These are phyloP conservation scores for Staurois parvus DNA, from an alignment of 2,797 vertebrate genomes.

Conservation along the genomic window DNA sequence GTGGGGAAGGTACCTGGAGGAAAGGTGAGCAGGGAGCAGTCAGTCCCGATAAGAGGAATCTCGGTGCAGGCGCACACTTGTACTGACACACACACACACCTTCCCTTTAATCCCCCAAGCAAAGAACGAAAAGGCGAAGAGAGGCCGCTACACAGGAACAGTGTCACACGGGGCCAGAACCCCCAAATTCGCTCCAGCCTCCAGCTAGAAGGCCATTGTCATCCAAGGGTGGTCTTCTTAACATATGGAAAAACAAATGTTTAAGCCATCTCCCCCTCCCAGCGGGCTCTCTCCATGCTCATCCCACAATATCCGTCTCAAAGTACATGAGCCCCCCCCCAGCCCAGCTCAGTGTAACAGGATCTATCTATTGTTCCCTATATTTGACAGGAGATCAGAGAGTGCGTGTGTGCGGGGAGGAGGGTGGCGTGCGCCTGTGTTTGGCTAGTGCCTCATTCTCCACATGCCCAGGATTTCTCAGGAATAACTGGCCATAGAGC, in stretches of 20 bases:
- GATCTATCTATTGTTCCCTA: conserved; percentile 53
- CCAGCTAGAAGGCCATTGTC: conserved; percentile 23
- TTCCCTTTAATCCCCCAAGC: conserved; percentile 51
- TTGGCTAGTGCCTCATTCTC: conserved; percentile 52
- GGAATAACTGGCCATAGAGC: conserved; percentile 10
- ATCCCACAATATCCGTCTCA: neutral
- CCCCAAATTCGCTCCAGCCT: neutral
- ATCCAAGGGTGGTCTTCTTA: neutral
- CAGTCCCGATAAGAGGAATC: conserved; percentile 38
- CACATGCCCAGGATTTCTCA: conserved; percentile 32
- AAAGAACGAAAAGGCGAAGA: conserved; percentile 21
- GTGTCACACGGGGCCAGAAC: neutral
- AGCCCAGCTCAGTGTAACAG: conserved; percentile 35
- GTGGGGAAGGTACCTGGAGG: neutral
- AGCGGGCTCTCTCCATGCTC: neutral
- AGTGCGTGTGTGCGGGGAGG: conserved; percentile 17
- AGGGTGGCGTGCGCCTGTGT: conserved; percentile 49
- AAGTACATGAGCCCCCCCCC: neutral
- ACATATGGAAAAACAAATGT: conserved; percentile 52
- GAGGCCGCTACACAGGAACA: conserved; percentile 1
- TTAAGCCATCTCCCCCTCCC: conserved; percentile 14
- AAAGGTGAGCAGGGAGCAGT: conserved; percentile 11
- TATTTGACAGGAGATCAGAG: conserved; percentile 55
- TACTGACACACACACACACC: conserved; percentile 51
- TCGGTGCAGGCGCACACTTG: conserved; percentile 51